Evolutionary conservation across 1,140 invertebrate species (phyloP), one percentile per base, ranked within the genome.

Genomic region (Drosophila miranda): DNA sequence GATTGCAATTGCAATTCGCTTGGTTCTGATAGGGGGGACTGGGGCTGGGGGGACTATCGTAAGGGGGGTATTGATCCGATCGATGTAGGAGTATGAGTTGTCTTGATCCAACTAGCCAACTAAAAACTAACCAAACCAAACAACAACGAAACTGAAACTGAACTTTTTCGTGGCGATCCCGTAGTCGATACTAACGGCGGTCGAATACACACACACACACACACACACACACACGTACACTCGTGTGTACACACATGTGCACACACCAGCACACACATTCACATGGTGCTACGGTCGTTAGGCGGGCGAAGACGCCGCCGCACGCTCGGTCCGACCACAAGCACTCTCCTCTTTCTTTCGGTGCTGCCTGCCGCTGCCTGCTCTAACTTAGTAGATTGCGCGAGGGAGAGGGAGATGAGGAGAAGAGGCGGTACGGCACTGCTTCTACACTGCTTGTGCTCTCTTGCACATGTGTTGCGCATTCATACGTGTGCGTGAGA

Each of bases 351-450:
- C 55, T 38, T 38, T 38, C 34, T 38, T 38, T 38, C 26, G 44
- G 43, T 14, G 30, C 45, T 41, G 30, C 21, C 53, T 55, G 41
- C n/a, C 41, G 53, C 43, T 42, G 62, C 63, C 57, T 77, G 80
- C 80, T 84, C 78, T 84, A 84, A 84, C 80, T 86, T 84, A 84
- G 80, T 84, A 84, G 80, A 86, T 86, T 86, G 80, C 55, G 73
- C 49, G 75, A 58, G 28, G 56, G 74, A 26, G 38, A 51, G 55
- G 59, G 34, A 50, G 53, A 46, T 52, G 56, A 69, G 30, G 30
- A 34, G 30, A 9, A 34, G 30, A 34, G 34, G 34, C 11, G 30
- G 30, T 7, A 30, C 8, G 8, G 28, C 6, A 28, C 28, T 63
- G 38, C 26, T 45, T 46, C 11, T 48, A 49, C 28, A 13, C 58